Base-by-base conservation (phyloP, 2,797 vertebrate species). In the Mus caroli region DNA sequence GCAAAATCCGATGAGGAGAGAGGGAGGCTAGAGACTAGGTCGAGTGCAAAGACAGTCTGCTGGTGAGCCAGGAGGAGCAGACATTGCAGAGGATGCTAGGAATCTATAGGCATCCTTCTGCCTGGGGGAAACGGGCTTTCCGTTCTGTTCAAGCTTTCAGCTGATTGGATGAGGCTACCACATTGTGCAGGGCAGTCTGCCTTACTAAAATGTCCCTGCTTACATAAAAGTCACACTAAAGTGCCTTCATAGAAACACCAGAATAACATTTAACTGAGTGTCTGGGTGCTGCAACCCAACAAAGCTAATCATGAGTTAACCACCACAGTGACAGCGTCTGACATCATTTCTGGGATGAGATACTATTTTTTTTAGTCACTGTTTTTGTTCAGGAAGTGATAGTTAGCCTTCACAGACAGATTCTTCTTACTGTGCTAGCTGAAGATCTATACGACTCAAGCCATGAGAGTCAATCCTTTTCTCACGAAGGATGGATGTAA, bases 321-420 rank as follows among this genome's bases (percentile, higher is more conserved):
- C 54, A 69, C 52, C 62, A 54, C 46, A 84, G n/a, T 13, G 20
- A 54, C 46, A 84, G n/a, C 17, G 20, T 31, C 58, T 28, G 58
- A 52, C 34, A 12, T 96, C 11, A 22, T 90, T 92, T 92, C 50
- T 52, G 43, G 56, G 64, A 58, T 43, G 52, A 3, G 26, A 6
- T 43, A 13, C 75, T 93, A 40, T 62, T 90, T 94, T 54, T 83
- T 93, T 85, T 40, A 92, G 78, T 96, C 62, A 52, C 20, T 20
- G 1, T 84, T 50, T 76, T 77, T 6, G 8, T 58, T 87, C 46
- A 58, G 73, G 54, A 83, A 76, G 64, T 26, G 22, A 54, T 40
- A 3, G 9, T 69, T 94, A 86, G n/a, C 4, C 13, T 88, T 84
- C 20, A n/a, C 43, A 50, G 1, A n/a, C 28, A 20, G 58, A 58